Conservation (phyloP, 1,140 invertebrate genomes). For the Danaus melanippus region DNA sequence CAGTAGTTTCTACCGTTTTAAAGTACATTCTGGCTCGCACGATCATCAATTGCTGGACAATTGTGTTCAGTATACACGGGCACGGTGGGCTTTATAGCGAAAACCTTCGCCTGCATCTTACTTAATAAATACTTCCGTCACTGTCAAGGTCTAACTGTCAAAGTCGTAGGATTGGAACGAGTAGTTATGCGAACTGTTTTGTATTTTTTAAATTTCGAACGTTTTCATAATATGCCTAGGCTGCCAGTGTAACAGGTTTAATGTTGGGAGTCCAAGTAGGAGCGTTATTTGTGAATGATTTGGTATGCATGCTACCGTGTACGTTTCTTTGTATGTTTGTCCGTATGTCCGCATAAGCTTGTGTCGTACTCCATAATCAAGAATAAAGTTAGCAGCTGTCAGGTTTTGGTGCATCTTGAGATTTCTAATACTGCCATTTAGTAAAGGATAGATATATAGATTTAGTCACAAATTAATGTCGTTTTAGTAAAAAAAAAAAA, state of each 20-base stretch:
- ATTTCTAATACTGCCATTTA: too few relatives aligned
- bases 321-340: constrained; percentile 26
- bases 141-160: neutral
- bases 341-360: constrained; percentile 34
- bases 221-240: neutral
- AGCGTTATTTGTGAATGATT: constrained; percentile 9
- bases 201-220: neutral
- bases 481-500: too few relatives aligned
- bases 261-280: constrained; percentile 14
- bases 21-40: constrained; percentile 13
- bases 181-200: constrained; percentile 6
- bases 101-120: too few relatives aligned
- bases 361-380: constrained; percentile 37
- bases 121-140: too few relatives aligned
- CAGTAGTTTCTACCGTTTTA: neutral
- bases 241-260: constrained; percentile 31
- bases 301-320: constrained; percentile 16
- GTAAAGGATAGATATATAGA: too few relatives aligned
- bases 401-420: constrained; percentile 14
- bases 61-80: constrained; percentile 26
- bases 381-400: constrained; percentile 22
- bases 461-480: too few relatives aligned
- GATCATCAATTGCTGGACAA: constrained; percentile 39
- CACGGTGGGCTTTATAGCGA: neutral
- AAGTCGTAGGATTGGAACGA: neutral